Evolutionary conservation across 2,113 vertebrate genomes (phyloP).

Genomic region (Condylura cristata): DNA sequence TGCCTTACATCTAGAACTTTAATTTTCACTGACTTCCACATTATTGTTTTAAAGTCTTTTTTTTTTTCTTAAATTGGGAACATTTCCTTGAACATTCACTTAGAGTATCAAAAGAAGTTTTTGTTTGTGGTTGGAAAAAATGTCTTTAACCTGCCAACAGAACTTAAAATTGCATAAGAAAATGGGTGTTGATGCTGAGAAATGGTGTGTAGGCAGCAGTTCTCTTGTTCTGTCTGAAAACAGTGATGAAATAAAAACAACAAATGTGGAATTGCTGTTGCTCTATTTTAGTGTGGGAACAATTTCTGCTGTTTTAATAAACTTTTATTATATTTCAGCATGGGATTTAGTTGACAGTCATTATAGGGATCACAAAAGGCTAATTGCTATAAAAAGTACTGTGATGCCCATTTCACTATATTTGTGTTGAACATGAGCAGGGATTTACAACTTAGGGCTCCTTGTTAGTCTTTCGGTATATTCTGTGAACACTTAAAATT

Average conservation of each 20-base stretch:
- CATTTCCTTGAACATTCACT: slow-evolving; percentile 75
- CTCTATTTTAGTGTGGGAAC: slow-evolving; percentile 65
- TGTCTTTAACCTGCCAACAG: slow-evolving; percentile 69
- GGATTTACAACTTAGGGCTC: slow-evolving; percentile 11
- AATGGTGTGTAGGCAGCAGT: slow-evolving; percentile 65
- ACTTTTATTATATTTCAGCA: slow-evolving; percentile 49
- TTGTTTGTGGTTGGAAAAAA: slow-evolving; percentile 80
- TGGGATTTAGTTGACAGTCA: slow-evolving; percentile 26
- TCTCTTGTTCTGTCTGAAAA: slow-evolving; percentile 69
- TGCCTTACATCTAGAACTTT: neutral
- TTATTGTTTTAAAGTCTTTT: slow-evolving; percentile 68
- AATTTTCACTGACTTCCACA: slow-evolving; percentile 26
- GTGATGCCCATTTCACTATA: neutral
- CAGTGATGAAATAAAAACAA: slow-evolving; percentile 69
- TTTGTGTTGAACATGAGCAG: slow-evolving; percentile 28
- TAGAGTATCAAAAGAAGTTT: slow-evolving; percentile 75
- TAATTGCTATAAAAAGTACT: slow-evolving; percentile 50
- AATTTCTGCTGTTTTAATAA: slow-evolving; percentile 54
- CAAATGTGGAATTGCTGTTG: slow-evolving; percentile 38
- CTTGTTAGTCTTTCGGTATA: slow-evolving; percentile 3
- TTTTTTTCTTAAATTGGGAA: slow-evolving; percentile 57
- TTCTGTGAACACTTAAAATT: neutral
- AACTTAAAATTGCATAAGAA: slow-evolving; percentile 80
- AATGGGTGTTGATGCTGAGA: slow-evolving; percentile 75
- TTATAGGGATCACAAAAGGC: slow-evolving; percentile 28